Base-by-base conservation (phyloP, 2,888 invertebrate species). In the Apodemia mormo region DNA sequence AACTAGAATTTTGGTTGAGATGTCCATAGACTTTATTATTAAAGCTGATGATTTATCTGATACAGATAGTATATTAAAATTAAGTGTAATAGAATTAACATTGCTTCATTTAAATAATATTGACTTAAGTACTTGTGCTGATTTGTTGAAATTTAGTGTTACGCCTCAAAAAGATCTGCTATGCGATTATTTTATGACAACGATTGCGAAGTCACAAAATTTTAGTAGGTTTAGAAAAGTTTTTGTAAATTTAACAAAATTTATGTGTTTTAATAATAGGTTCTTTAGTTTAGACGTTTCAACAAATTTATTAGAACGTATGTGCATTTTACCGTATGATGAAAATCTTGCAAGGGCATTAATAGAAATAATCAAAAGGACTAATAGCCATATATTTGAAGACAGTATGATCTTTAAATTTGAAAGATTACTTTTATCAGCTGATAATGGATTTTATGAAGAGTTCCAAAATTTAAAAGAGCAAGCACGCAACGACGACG, bases 221-320 rank as follows among this genome's bases (percentile, higher is more conserved):
- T 92, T 93, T 75, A 81, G 86, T 0, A 81, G 89, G 7, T 93
- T 92, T 76, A 89, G 85, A 74, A 49, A 52, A 0, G 83, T 89
- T 37, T 92, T 91, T 73, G 74, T 86, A 6, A 85, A 82, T 69
- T 76, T 92, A 9, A 83, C 85, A 0, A 71, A 80, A 9, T 86
- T 87, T 64, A 83, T 90, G 72, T 80, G 80, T 2, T 45, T 73
- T 0, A 77, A 78, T 30, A 76, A 74, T 2, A 77, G 82, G 66
- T 75, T 71, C 2, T 85, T 92, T 14, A 72, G 75, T 30, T 71
- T 82, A 2, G 71, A 79, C 0, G 84, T 85, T 0, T 86, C 84
- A 0, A 75, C 74, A 0, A 80, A 82, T 2, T 81, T 92, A 1
- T 74, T 92, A 65, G 90, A 90, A 68, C 79, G 92, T 30, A 79